phyloP scores from a whole-genome alignment of 2,888 invertebrate species.

The Dryocosmus kuriphilus region DNA sequence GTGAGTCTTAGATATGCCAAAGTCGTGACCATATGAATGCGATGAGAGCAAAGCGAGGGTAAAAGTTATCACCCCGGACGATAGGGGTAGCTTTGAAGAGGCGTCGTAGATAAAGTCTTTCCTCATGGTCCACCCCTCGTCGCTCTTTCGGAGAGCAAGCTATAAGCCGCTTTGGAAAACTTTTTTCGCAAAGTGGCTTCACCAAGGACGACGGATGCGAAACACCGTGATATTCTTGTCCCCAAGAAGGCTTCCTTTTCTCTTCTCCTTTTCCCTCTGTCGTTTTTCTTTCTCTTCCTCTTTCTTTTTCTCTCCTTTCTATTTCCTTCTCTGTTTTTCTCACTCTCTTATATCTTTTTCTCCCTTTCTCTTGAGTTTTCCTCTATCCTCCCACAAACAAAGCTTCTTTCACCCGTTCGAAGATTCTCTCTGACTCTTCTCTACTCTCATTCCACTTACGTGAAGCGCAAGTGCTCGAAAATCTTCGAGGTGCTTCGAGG shows the following conservation, averaged over 20 bases:
- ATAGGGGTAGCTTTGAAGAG: conserved; percentile 54
- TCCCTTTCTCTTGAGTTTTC: not conserved
- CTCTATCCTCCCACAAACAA: conserved; percentile 18
- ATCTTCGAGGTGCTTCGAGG: conserved; percentile 44
- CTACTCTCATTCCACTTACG: not conserved
- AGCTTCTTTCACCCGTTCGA: conserved; percentile 12
- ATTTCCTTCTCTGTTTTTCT: not conserved
- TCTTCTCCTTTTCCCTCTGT: conserved; percentile 11
- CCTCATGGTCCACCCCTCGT: conserved; percentile 8
- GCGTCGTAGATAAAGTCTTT: conserved; percentile 58
- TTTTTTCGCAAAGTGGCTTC: conserved; percentile 27
- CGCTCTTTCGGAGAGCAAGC: conserved; percentile 34
- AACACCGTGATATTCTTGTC: conserved; percentile 31
- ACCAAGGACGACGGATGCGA: conserved; percentile 3
- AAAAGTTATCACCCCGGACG: conserved; percentile 61
- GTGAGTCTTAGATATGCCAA: not conserved
- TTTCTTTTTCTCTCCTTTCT: not conserved
- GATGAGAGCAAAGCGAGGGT: conserved; percentile 41
- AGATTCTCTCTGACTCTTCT: conserved; percentile 24
- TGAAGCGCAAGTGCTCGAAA: conserved; percentile 38
- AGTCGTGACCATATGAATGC: conserved; percentile 28
- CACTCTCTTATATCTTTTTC: conserved; percentile 12
- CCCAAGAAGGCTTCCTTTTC: conserved; percentile 12
- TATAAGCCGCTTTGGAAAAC: conserved; percentile 38
- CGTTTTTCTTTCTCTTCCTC: not conserved